These are phyloP conservation scores for Nephrotoma guestfalica DNA, from an alignment of 2,888 invertebrate species.

Conservation along the genomic window DNA sequence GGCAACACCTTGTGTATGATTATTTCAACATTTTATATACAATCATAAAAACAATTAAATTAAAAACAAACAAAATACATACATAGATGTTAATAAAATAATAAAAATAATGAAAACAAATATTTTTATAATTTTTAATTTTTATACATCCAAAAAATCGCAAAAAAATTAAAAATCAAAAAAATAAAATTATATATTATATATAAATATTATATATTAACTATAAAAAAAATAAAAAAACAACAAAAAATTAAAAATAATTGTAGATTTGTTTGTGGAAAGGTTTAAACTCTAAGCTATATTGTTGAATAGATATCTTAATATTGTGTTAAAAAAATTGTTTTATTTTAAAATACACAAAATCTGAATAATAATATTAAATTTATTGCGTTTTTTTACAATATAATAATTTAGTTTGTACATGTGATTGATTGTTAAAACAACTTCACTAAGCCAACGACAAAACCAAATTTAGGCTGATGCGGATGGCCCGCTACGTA, in stretches of 20 bases:
- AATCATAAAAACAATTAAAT: not conserved
- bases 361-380: conserved; percentile 5
- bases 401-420: not conserved
- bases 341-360: conserved; percentile 6
- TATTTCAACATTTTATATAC: not conserved
- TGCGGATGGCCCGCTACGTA: too few relatives aligned
- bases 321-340: conserved; percentile 6
- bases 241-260: not conserved
- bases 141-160: not conserved
- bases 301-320: conserved; percentile 6
- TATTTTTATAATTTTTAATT: not conserved
- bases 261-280: conserved; percentile 6
- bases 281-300: conserved; percentile 4
- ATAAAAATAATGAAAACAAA: not conserved
- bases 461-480: too few relatives aligned
- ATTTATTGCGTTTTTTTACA: not conserved
- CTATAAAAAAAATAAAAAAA: not conserved
- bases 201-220: not conserved
- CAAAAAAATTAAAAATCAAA: not conserved
- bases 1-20: not conserved
- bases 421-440: too few relatives aligned
- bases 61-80: not conserved
- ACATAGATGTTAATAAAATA: not conserved
- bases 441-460: too few relatives aligned
- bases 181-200: not conserved